Base-by-base conservation (phyloP, 2,888 invertebrate species). In the Tolmerus cingulatus region DNA sequence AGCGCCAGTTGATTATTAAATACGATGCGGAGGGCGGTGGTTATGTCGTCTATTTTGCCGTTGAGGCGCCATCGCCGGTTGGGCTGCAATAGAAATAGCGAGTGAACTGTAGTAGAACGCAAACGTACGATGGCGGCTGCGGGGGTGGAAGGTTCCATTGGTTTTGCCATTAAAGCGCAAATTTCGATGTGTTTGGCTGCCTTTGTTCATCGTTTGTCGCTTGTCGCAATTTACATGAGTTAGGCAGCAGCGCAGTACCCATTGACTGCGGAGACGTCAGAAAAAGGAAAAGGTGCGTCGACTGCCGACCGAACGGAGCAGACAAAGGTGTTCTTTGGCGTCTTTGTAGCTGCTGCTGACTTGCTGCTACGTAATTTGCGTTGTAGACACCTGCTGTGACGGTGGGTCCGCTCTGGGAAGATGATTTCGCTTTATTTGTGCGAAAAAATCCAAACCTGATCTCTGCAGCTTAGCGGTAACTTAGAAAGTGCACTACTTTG, bases 381-480 rank as follows among this genome's bases (percentile, higher is more conserved):
- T 66, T 66, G 27, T 66, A 66, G 27, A 66, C 66, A 66, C 66
- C 66, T 66, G 66, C 66, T 66, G 12, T 27, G 66, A 19, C 66
- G 66, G 27, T 66, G 66, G n/a, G 12, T 66, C 66, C 27, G 12
- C 66, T 66, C 12, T 23, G 66, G 66, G 23, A 66, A 66, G 66
- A 66, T 66, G 66, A 66, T 66, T 66, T 66, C 66, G 66, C 55
- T 81, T 55, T 81, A 34, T 81, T 81, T 55, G 51, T 57, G n/a
- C 57, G 16, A 51, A 51, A 23, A 12, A 55, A 81, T 55, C 46
- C 37, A 55, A 55, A 55, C 55, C 30, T 81, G 55, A 55, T 81
- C 81, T 51, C 16, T 81, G 27, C 66, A 66, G 66, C 66, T 66
- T 66, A 81, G 81, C 81, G 81, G 81, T 81, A 81, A 81, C 55